Conservation (phyloP, 1,140 invertebrate species). For the Formica exsecta region DNA sequence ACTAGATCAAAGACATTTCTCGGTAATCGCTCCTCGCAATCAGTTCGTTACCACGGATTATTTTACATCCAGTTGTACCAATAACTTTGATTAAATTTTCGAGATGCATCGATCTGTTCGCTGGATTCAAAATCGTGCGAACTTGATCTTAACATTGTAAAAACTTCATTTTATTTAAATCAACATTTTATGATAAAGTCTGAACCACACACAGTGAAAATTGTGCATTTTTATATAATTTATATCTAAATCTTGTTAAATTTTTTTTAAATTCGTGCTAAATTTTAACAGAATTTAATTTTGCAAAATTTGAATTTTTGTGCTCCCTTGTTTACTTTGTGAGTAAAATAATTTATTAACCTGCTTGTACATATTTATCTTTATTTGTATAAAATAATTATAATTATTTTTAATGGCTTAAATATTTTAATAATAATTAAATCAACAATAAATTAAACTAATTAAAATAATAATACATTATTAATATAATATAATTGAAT, state of each 20-base stretch:
- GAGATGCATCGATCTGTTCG: neutral
- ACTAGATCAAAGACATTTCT: constrained; percentile 40
- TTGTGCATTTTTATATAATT: neutral
- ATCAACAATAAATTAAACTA: no score
- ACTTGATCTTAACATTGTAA: neutral
- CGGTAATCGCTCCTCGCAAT: constrained; percentile 12
- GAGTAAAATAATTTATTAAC: neutral
- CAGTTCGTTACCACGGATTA: neutral
- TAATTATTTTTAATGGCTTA: no score
- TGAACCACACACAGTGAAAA: neutral
- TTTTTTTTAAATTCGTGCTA: neutral
- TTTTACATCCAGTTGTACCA: neutral
- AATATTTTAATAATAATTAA: no score
- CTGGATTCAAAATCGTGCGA: neutral
- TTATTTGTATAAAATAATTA: neutral
- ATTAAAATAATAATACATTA: neutral
- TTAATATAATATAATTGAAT: neutral
- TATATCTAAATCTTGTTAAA: neutral
- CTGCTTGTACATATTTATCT: neutral
- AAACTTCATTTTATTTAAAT: neutral
- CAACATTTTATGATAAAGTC: neutral
- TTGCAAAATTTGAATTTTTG: neutral
- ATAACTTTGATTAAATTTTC: constrained; percentile 25
- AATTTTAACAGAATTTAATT: neutral
- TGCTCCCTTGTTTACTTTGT: neutral